Evolutionary conservation across 2,888 invertebrate species (phyloP), one percentile per base, ranked within the genome.

Genomic region (Acanthacorydalis orientalis): DNA sequence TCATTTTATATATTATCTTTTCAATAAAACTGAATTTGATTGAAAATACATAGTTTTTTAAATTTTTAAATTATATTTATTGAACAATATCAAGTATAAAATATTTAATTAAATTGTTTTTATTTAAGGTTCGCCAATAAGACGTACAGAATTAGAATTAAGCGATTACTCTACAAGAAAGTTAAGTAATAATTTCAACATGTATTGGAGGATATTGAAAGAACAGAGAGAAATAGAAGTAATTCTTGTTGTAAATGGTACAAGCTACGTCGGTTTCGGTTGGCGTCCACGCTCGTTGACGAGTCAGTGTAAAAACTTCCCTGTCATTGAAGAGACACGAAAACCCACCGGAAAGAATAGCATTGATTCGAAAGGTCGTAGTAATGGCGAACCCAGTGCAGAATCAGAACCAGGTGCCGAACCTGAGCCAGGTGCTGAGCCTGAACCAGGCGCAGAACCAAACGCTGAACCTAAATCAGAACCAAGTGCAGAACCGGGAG

Each of bases 251-350:
- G 89, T 85, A n/a, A 89, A 91, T 55, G 80, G 89, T 2, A 83
- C 84, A 1, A 85, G 89, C 11, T 96, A 90, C 69, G 82, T 80
- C 4, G 90, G 82, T 7, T 55, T 96, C 7, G 96, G 96, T n/a
- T 96, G 95, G 93, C 73, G 93, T 48, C 91, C 95, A 0, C 73
- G 70, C 38, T 74, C 75, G 9, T 58, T 87, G 48, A 84, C 81
- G 0, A 77, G 83, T 15, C 72, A 75, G 46, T 90, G 90, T 60
- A 82, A 82, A 57, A 83, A 86, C 56, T 87, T 87, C 62, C 90
- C 90, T 0, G 70, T 78, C 0, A 71, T 82, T 32, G 31, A 8
- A 10, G 46, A 31, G 7, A 37, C 37, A 7, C 37, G 12, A 9
- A 23, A 23, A 23, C 6, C 23, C 2, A 23, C 6, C 23, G 23